These are phyloP conservation scores for Lepetodrilus schrolli DNA, from an alignment of 2,888 invertebrate genomes.

Conservation along the genomic window DNA sequence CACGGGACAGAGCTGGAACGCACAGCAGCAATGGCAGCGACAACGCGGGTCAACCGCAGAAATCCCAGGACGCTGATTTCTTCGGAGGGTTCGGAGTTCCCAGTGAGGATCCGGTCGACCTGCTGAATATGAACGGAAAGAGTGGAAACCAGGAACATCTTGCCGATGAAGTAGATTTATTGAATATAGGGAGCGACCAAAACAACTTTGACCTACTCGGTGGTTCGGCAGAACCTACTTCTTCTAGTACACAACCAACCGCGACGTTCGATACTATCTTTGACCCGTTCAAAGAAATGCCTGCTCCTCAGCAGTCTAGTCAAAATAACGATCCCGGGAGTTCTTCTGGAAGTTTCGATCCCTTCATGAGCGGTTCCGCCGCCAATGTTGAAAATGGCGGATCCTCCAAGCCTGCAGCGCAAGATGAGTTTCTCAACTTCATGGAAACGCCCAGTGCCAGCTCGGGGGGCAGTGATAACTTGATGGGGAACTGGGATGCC, in stretches of 20 bases:
- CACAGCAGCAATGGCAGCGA: constrained; percentile 28
- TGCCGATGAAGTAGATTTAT: constrained; percentile 49
- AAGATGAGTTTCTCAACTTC: constrained; percentile 58
- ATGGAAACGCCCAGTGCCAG: constrained; percentile 44
- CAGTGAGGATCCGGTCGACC: constrained; percentile 47
- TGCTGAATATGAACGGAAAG: constrained; percentile 55
- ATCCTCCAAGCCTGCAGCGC: constrained; percentile 23
- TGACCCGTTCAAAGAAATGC: constrained; percentile 68
- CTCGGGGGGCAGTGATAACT: constrained; percentile 46
- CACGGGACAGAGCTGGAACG: constrained; percentile 40
- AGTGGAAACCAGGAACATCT: constrained; percentile 27
- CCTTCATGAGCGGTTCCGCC: constrained; percentile 50
- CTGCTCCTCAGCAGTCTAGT: constrained; percentile 17
- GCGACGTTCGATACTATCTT: constrained; percentile 52
- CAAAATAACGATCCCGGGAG: constrained; percentile 32
- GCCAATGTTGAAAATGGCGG: constrained; percentile 2
- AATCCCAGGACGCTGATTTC: constrained; percentile 31
- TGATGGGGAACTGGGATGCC: constrained; percentile 66
- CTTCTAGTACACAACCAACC: neutral
- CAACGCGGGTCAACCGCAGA: neutral
- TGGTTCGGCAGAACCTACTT: neutral
- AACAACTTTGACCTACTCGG: constrained; percentile 63
- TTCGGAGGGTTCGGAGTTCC: constrained; percentile 36
- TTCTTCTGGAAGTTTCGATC: constrained; percentile 57
- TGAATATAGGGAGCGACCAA: constrained; percentile 54